These are phyloP conservation scores for Drosophila persimilis DNA, from an alignment of 1,140 invertebrate genomes.

Conservation along the genomic window DNA sequence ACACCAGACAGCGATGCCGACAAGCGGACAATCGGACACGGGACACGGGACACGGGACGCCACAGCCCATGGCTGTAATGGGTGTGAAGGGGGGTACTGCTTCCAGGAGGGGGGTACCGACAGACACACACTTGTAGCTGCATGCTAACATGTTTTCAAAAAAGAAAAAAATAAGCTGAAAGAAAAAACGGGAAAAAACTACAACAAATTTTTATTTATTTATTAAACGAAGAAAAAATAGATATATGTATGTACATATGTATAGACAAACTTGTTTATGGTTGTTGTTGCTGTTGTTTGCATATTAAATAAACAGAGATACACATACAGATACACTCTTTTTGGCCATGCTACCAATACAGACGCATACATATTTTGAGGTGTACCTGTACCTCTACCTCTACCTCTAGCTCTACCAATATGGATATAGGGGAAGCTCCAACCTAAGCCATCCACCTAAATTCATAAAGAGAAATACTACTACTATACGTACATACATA, in stretches of 20 bases:
- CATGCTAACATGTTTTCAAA: constrained; percentile 75
- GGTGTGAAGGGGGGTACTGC: neutral
- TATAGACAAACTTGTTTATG: constrained; percentile 65
- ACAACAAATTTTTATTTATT: constrained; percentile 65
- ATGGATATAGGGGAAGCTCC: constrained; percentile 45
- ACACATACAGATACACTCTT: constrained; percentile 1
- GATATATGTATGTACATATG: neutral
- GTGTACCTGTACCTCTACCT: constrained; percentile 9
- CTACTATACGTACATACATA: neutral
- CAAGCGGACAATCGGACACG: constrained; percentile 45
- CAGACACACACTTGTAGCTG: constrained; percentile 67
- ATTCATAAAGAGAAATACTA: constrained; percentile 33
- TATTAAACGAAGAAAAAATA: constrained; percentile 68
- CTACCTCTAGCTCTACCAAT: constrained; percentile 11
- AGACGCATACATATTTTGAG: constrained; percentile 3
- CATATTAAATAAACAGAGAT: constrained; percentile 55
- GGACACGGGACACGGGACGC: constrained; percentile 14
- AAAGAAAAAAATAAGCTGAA: constrained; percentile 25
- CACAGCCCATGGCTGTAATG: constrained; percentile 11
- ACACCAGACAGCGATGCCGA: constrained; percentile 48
- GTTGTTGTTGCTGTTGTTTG: constrained; percentile 39
- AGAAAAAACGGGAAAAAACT: constrained; percentile 39
- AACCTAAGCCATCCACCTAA: constrained; percentile 46
- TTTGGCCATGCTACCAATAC: constrained; percentile 41
- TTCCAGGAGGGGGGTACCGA: constrained; percentile 11